These are phyloP conservation scores for Miltochrista miniata DNA, from an alignment of 2,888 invertebrate species.

Conservation along the genomic window DNA sequence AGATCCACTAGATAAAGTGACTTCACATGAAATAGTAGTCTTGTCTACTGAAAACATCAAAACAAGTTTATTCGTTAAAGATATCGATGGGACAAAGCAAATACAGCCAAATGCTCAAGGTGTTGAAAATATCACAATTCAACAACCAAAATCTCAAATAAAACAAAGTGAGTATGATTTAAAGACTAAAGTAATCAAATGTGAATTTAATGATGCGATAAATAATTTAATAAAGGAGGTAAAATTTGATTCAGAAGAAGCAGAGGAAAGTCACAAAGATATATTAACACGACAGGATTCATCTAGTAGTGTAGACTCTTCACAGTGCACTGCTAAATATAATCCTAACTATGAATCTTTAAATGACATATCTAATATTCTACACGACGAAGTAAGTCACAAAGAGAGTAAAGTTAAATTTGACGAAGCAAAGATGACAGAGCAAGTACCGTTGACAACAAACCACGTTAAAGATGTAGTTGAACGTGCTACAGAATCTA, in stretches of 20 bases:
- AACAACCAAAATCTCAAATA: constrained; percentile 16
- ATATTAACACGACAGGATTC: constrained; percentile 81
- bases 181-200: constrained; percentile 74
- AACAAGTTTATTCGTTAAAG: constrained; percentile 72
- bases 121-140: constrained; percentile 8
- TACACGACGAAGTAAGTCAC: constrained; percentile 75
- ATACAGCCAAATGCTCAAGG: constrained; percentile 10
- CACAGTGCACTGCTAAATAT: constrained; percentile 88
- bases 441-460: constrained; percentile 37
- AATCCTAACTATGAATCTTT: constrained; percentile 84
- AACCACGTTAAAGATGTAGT: constrained; percentile 75
- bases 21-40: constrained; percentile 65
- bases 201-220: constrained; percentile 75
- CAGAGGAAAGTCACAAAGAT: constrained; percentile 55
- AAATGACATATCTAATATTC: constrained; percentile 83
- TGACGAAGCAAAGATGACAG: too few relatives aligned
- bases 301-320: constrained; percentile 85
- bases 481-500: constrained; percentile 65
- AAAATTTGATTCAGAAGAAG: constrained; percentile 61
- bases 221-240: constrained; percentile 77
- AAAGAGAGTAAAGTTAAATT: too few relatives aligned
- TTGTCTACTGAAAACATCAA: constrained; percentile 68
- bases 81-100: constrained; percentile 42
- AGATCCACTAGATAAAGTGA: not conserved
- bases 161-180: constrained; percentile 51